A percentile compares a stretch with the other conserved stretches of the same genome.
Conservation (phyloP, 2,797 vertebrate species). For the Halcyon chelicuti region DNA sequence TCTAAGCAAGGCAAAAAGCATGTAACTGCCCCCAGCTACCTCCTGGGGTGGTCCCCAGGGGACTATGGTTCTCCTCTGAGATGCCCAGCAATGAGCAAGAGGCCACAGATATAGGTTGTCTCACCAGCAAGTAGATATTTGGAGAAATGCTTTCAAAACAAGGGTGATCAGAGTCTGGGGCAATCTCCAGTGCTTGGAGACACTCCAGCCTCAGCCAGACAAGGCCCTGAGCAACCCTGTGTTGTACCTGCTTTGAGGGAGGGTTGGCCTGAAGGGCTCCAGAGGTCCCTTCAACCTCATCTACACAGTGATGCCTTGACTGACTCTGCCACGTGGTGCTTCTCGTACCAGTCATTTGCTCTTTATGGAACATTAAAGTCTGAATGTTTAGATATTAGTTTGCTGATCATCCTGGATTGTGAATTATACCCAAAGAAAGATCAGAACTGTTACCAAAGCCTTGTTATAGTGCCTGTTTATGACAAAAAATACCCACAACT, state of each 20-base stretch:
- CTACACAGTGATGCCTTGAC: fast-evolving
- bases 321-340: neutral
- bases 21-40: neutral
- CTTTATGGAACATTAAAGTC: neutral
- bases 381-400: neutral
- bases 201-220: neutral
- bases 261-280: neutral
- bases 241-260: neutral
- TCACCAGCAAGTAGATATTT: neutral
- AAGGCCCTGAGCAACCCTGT: neutral
- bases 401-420: neutral
- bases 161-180: neutral
- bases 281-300: neutral
- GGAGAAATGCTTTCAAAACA: neutral
- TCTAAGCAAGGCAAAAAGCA: neutral
- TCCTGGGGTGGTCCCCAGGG: neutral
- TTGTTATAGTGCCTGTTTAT: fast-evolving
- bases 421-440: neutral
- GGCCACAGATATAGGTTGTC: neutral
- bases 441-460: neutral
- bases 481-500: neutral
- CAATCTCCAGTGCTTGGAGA: neutral
- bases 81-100: neutral
- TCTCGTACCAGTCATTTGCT: neutral
- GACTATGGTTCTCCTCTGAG: neutral